Conservation (phyloP, 2,888 invertebrate species). For the Epinotia nisella region DNA sequence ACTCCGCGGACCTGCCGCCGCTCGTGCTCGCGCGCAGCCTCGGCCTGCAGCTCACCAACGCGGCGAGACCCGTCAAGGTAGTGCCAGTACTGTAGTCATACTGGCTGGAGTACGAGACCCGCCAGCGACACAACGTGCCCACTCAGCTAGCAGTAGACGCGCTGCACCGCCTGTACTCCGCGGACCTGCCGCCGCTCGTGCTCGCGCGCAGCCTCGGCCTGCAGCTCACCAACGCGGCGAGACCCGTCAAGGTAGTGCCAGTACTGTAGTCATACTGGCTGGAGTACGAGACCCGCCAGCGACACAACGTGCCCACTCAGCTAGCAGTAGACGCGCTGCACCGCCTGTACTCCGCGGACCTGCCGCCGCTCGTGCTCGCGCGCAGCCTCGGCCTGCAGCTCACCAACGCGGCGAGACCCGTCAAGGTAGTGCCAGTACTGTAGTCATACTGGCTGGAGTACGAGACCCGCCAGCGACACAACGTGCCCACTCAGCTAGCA, state of each 20-base stretch:
- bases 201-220: constrained; percentile 1
- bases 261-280: no score
- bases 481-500: constrained; percentile 7
- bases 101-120: constrained; percentile 11
- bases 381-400: neutral
- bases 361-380: neutral
- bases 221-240: neutral
- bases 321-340: constrained; percentile 16
- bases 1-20: neutral
- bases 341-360: constrained; percentile 9
- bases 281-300: constrained; percentile 9
- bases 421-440: neutral
- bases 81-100: no score
- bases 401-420: neutral
- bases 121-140: constrained; percentile 6
- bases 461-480: constrained; percentile 7
- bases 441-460: neutral
- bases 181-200: neutral
- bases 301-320: constrained; percentile 14
- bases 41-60: neutral
- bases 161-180: constrained; percentile 15
- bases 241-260: neutral
- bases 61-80: neutral
- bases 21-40: constrained; percentile 2
- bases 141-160: constrained; percentile 14